Conservation (phyloP, 2,797 vertebrate genomes). For the Nannoperca australis region DNA sequence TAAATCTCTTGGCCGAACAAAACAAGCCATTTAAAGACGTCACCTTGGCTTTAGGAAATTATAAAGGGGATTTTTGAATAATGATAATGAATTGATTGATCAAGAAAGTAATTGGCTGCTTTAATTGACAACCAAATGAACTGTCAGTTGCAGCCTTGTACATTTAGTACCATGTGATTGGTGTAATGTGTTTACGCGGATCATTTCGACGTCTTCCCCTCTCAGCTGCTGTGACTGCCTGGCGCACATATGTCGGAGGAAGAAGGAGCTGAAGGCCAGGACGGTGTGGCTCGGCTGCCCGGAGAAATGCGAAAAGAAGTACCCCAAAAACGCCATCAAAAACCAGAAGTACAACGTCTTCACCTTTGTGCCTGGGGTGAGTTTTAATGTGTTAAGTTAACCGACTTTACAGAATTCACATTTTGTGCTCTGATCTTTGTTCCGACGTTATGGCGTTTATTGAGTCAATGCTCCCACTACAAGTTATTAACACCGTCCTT, state of each 20-base stretch:
- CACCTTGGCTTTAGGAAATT: not conserved
- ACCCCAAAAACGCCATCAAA: slow-evolving; percentile 96
- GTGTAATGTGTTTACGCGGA: not conserved
- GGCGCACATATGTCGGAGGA: slow-evolving; percentile 88
- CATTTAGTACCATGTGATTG: not conserved
- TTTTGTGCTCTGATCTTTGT: slow-evolving; percentile 10
- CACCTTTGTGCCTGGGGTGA: slow-evolving; percentile 99
- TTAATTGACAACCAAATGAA: not conserved
- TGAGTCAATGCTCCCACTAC: slow-evolving; percentile 12
- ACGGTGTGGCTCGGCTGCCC: slow-evolving; percentile 95
- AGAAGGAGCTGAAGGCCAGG: slow-evolving; percentile 90
- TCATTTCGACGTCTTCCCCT: not conserved
- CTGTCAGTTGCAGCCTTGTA: too few species aligned
- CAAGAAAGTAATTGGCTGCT: not conserved
- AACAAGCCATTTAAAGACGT: not conserved
- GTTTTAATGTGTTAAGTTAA: slow-evolving; percentile 42
- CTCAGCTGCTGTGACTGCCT: slow-evolving; percentile 95
- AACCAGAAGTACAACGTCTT: slow-evolving; percentile 99
- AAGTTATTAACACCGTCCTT: slow-evolving; percentile 17
- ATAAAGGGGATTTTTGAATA: not conserved
- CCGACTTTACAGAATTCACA: not conserved
- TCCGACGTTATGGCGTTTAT: slow-evolving; percentile 34
- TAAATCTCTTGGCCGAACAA: not conserved
- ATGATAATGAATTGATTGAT: not conserved
- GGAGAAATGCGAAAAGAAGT: slow-evolving; percentile 98